Percentiles rank a stretch among this genome's conserved stretches.
These are phyloP conservation scores for Myrmecobius fasciatus DNA, from an alignment of 2,113 vertebrate genomes.

Conservation along the genomic window DNA sequence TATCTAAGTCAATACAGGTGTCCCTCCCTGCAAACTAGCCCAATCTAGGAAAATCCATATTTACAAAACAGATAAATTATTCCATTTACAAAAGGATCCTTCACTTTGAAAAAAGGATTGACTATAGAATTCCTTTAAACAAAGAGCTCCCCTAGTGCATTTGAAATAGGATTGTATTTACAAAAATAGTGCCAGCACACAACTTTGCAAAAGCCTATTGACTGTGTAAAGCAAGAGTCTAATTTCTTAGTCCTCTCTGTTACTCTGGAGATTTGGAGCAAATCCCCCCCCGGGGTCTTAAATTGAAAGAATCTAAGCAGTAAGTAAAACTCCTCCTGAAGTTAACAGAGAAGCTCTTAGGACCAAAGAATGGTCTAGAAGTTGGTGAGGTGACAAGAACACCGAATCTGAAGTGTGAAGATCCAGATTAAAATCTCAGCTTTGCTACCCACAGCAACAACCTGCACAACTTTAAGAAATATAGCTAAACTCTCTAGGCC, in stretches of 20 bases:
- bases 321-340: not conserved
- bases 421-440: not conserved
- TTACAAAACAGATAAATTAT: conserved; percentile 39
- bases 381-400: not conserved
- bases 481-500: not conserved
- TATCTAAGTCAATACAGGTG: not conserved
- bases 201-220: not conserved
- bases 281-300: too few species aligned
- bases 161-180: conserved; percentile 33
- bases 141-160: not conserved
- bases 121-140: conserved; percentile 40
- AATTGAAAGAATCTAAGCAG: not conserved
- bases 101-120: conserved; percentile 25
- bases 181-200: conserved; percentile 10
- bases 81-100: conserved; percentile 3
- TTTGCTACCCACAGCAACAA: not conserved
- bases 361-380: not conserved
- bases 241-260: not conserved
- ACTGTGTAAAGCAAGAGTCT: fast-evolving
- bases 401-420: not conserved
- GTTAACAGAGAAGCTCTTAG: not conserved
- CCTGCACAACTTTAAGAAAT: not conserved
- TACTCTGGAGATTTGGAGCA: not conserved
- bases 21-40: not conserved
- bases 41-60: not conserved